Conservation (phyloP, 2,113 vertebrate species). For the Oryzias celebensis region DNA sequence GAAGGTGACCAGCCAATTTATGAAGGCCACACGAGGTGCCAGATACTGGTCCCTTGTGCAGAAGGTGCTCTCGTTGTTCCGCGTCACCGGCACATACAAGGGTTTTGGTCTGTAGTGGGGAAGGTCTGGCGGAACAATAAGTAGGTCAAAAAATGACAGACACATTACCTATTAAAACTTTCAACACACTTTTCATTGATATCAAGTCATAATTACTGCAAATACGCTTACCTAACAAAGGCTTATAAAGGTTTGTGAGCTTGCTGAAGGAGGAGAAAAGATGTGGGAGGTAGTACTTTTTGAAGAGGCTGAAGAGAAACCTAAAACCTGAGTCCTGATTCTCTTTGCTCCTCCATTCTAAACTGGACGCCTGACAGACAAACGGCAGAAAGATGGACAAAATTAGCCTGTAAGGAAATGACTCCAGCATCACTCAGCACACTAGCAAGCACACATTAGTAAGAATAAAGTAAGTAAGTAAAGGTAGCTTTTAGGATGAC, state of each 20-base stretch:
- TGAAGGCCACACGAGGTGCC: constrained; percentile 94
- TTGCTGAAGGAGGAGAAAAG: constrained; percentile 96
- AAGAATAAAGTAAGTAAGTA: too few relatives aligned
- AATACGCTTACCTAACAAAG: constrained; percentile 87
- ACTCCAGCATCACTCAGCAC: constrained; percentile 26
- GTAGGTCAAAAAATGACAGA: not conserved
- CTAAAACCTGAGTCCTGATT: constrained; percentile 96
- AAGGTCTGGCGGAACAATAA: constrained; percentile 78
- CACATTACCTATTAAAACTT: not conserved
- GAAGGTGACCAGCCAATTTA: constrained; percentile 98
- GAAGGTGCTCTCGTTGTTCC: constrained; percentile 91
- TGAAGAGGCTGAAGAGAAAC: constrained; percentile 96
- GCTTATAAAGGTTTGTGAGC: constrained; percentile 96
- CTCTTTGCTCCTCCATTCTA: constrained; percentile 96
- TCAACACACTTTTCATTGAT: not conserved
- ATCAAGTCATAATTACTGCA: not conserved
- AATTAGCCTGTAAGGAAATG: constrained; percentile 37
- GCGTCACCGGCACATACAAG: constrained; percentile 83
- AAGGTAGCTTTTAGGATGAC: too few relatives aligned
- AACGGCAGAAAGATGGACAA: constrained; percentile 51
- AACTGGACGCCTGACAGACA: constrained; percentile 87
- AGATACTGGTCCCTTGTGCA: constrained; percentile 95
- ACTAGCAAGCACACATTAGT: too few relatives aligned
- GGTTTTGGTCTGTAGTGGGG: constrained; percentile 92
- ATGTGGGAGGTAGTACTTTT: constrained; percentile 98